These are phyloP conservation scores for Xylocampa areola DNA, from an alignment of 2,888 invertebrate species.

Conservation along the genomic window DNA sequence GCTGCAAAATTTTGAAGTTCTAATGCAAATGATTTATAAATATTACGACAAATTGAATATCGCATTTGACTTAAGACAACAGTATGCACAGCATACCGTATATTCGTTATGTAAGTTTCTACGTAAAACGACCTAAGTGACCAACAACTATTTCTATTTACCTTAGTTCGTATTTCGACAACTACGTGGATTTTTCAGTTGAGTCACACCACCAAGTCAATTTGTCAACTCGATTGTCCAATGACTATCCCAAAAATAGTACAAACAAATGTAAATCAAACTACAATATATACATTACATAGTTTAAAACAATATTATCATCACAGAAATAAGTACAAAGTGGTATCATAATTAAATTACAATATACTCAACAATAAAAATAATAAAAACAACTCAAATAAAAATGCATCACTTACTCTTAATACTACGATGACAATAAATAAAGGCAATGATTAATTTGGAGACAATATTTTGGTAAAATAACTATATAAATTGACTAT, in stretches of 20 bases:
- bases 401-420: conserved; percentile 69
- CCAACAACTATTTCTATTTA: conserved; percentile 58
- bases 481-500: conserved; percentile 64
- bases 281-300: conserved; percentile 51
- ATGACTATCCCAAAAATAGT: conserved; percentile 35
- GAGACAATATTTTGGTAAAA: conserved; percentile 43
- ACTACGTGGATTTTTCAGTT: conserved; percentile 67
- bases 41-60: conserved; percentile 55
- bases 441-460: conserved; percentile 49
- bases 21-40: conserved; percentile 54
- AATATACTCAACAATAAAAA: conserved; percentile 63
- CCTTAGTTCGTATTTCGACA: conserved; percentile 60
- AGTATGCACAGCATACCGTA: conserved; percentile 74
- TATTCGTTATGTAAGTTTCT: conserved; percentile 51
- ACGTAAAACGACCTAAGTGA: conserved; percentile 48
- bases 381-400: conserved; percentile 57
- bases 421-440: conserved; percentile 60
- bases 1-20: conserved; percentile 57
- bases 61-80: conserved; percentile 59
- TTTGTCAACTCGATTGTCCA: conserved; percentile 44
- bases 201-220: conserved; percentile 82
- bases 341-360: conserved; percentile 47
- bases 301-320: conserved; percentile 63
- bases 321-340: conserved; percentile 76
- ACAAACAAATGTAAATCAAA: conserved; percentile 30